Conservation (phyloP, 2,888 invertebrate genomes). For the Sinotaia quadrata region DNA sequence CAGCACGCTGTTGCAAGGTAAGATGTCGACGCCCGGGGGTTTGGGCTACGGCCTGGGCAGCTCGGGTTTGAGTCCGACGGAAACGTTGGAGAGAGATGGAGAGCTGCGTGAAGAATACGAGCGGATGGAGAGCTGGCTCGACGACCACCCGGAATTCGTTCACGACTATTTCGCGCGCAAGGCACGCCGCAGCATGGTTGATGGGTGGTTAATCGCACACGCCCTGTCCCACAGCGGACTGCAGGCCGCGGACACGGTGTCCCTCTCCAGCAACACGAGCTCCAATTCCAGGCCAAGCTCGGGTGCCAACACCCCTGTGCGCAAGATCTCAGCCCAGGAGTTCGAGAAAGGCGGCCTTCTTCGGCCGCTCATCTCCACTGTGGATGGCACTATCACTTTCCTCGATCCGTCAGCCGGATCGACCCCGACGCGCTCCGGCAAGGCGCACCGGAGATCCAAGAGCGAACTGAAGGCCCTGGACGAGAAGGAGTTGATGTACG, state of each 20-base stretch:
- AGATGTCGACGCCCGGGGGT: slow-evolving; percentile 17
- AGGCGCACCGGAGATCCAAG: slow-evolving; percentile 74
- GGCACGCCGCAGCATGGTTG: slow-evolving; percentile 92
- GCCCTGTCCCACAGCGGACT: slow-evolving; percentile 60
- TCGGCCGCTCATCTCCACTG: slow-evolving; percentile 89
- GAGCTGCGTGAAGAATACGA: slow-evolving; percentile 54
- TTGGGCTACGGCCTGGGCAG: not conserved
- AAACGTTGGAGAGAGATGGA: slow-evolving; percentile 18
- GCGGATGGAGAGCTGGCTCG: slow-evolving; percentile 92
- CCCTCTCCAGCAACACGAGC: slow-evolving; percentile 54
- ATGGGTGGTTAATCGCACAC: slow-evolving; percentile 85
- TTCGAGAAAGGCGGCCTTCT: slow-evolving; percentile 92
- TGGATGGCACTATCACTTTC: slow-evolving; percentile 95
- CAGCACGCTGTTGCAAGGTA: not conserved
- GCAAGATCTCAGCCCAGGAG: slow-evolving; percentile 94
- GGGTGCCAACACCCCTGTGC: slow-evolving; percentile 93
- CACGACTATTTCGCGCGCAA: slow-evolving; percentile 94
- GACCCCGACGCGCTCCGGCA: slow-evolving; percentile 52
- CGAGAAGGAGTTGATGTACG: slow-evolving; percentile 71
- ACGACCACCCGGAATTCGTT: slow-evolving; percentile 95
- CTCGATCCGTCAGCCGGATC: slow-evolving; percentile 74
- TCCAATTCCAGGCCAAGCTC: slow-evolving; percentile 74
- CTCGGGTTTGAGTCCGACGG: not conserved
- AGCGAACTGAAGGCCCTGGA: slow-evolving; percentile 76
- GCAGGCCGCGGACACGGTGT: slow-evolving; percentile 43